Conservation (phyloP, 2,888 invertebrate genomes). For the Clepsis dumicolana region DNA sequence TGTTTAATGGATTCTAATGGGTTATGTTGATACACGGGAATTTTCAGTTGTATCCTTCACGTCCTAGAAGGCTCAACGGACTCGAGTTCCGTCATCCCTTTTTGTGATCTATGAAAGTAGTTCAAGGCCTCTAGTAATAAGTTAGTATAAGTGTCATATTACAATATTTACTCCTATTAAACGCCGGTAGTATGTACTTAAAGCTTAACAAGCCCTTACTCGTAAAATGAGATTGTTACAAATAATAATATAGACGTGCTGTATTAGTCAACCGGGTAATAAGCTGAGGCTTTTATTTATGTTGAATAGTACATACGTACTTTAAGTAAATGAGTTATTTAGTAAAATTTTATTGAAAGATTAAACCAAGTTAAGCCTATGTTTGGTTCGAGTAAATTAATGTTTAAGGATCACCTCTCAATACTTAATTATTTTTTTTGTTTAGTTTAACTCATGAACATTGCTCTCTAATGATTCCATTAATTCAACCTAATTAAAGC, state of each 20-base stretch:
- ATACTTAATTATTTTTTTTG: no score
- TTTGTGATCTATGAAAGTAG: neutral
- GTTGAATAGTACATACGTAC: no score
- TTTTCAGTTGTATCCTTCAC: neutral
- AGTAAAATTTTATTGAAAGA: no score
- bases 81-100: neutral
- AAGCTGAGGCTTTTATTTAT: neutral
- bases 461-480: no score
- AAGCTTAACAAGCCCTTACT: neutral
- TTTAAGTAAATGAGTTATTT: no score
- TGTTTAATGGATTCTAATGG: no score
- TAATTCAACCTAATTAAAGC: no score
- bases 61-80: neutral
- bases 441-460: neutral
- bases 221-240: neutral
- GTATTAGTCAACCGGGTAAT: neutral
- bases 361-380: no score
- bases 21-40: neutral
- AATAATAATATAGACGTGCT: neutral
- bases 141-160: neutral
- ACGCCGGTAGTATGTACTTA: neutral
- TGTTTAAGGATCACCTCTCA: no score
- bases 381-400: no score
- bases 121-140: neutral
- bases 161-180: neutral